Percentiles rank a stretch among this genome's conserved stretches.
phyloP scores from a whole-genome alignment of 2,113 vertebrate species.

The Abramis brama region DNA sequence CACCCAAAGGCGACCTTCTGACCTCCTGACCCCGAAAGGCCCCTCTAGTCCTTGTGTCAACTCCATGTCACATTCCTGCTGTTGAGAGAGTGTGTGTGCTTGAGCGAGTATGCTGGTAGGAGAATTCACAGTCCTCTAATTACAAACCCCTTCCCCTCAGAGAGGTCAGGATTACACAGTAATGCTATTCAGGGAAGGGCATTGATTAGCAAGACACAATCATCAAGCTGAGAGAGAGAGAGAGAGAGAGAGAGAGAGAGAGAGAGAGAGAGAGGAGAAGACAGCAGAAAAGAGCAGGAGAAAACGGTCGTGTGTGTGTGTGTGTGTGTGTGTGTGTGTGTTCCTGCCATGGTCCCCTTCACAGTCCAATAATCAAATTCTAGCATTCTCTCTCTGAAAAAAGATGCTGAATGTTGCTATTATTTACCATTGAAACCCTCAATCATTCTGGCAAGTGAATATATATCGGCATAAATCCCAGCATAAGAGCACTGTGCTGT shows the following conservation, averaged over 20 bases:
- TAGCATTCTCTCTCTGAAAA: conserved; percentile 17
- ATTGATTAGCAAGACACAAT: conserved; percentile 56
- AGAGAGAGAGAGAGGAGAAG: conserved; percentile 33
- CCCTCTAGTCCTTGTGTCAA: conserved; percentile 58
- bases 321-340: conserved; percentile 2
- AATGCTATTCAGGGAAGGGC: conserved; percentile 57
- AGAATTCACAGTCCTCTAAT: conserved; percentile 60
- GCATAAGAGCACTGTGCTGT: background rate
- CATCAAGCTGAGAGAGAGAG: conserved; percentile 44
- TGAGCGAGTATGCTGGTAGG: conserved; percentile 55
- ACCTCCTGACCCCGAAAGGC: conserved; percentile 53
- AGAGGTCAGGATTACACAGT: conserved; percentile 62
- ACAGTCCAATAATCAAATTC: conserved; percentile 32
- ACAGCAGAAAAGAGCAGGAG: background rate
- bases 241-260: conserved; percentile 31
- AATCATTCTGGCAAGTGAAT: conserved; percentile 18
- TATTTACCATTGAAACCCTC: conserved; percentile 21
- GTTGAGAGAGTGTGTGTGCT: conserved; percentile 50
- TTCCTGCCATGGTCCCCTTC: conserved; percentile 19
- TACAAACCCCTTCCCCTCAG: conserved; percentile 58
- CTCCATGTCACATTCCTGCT: conserved; percentile 65
- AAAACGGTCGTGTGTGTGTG: conserved; percentile 15
- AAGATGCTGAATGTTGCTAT: conserved; percentile 28
- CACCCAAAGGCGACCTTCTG: conserved; percentile 48
- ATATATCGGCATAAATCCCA: background rate